A percentile compares a stretch with the other conserved stretches of the same genome.
phyloP scores from a whole-genome alignment of 2,888 invertebrate species.

The Leucophenga montana region DNA sequence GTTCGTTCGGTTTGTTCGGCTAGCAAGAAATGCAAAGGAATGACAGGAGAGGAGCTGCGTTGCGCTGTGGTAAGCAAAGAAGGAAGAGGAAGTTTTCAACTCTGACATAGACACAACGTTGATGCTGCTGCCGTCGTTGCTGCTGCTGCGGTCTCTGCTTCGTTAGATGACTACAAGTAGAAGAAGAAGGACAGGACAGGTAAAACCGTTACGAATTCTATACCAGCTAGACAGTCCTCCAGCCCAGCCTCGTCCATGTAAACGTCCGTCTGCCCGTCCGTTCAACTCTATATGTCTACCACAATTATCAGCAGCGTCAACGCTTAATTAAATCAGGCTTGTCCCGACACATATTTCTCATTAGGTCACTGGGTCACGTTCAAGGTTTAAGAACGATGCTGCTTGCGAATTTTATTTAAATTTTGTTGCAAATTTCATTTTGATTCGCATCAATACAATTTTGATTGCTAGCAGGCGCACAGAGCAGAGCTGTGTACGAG shows the following conservation, averaged over 20 bases:
- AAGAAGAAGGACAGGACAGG: too few species aligned
- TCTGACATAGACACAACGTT: conserved; percentile 11
- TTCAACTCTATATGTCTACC: background rate
- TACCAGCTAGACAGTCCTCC: background rate
- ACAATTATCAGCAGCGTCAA: background rate
- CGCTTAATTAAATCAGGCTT: conserved; percentile 9
- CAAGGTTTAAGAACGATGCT: background rate
- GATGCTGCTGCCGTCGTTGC: background rate
- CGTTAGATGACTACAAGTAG: background rate
- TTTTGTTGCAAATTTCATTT: background rate
- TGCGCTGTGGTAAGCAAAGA: conserved; percentile 26
- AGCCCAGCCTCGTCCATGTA: background rate
- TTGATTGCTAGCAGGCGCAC: conserved; percentile 14
- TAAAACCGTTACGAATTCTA: conserved; percentile 7
- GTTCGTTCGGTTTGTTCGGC: too few species aligned
- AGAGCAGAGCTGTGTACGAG: background rate
- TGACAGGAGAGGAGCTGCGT: conserved; percentile 27
- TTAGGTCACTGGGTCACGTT: conserved; percentile 19
- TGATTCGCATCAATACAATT: background rate
- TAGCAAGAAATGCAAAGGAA: too few species aligned
- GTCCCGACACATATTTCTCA: background rate
- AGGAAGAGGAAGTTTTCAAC: conserved; percentile 45
- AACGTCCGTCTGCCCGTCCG: background rate
- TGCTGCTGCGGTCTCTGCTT: conserved; percentile 21
- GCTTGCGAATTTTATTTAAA: background rate